Evolutionary conservation across 1,140 invertebrate genomes (phyloP), one percentile per base, ranked within the genome.

Genomic region (Micrasema minimum): DNA sequence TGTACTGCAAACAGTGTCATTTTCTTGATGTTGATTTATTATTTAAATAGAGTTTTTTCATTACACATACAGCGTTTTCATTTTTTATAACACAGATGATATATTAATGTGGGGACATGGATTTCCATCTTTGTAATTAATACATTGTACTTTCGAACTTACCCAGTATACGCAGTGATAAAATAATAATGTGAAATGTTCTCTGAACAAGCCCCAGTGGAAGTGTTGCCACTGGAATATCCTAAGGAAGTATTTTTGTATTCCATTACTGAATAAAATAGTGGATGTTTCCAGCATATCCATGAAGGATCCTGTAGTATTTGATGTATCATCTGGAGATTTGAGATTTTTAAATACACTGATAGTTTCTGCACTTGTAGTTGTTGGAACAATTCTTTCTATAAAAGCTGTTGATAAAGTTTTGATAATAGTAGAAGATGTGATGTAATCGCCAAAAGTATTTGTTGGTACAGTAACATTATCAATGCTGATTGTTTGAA

Each of bases 111-210:
- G n/a, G n/a, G n/a, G n/a, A n/a, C n/a, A n/a, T n/a, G n/a, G n/a
- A n/a, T n/a, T n/a, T n/a, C n/a, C n/a, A n/a, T n/a, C n/a, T n/a
- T n/a, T n/a, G n/a, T n/a, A n/a, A n/a, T n/a, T n/a, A n/a, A n/a
- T n/a, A n/a, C n/a, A n/a, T n/a, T n/a, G n/a, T n/a, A n/a, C n/a
- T 37, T 51, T 11, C n/a, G 26, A 64, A 46, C 61, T 64, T 31
- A 46, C 41, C 41, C 2, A 45, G 41, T 14, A 46, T 48, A 46
- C 26, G 18, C 46, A 7, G 31, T 16, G 22, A 20, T 48, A 35
- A 46, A 64, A 14, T n/a, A 23, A 35, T 14, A 64, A 22, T 5
- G 23, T 10, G 55, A 14, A 59, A 59, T 18, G 14, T 31, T 22
- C 45, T 46, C 12, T 10, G 10, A 64, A 41, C 41, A 46, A 14